Percentiles rank a stretch among this genome's conserved stretches.
phyloP scores from a whole-genome alignment of 2,797 vertebrate species.

The Crax fasciolata region DNA sequence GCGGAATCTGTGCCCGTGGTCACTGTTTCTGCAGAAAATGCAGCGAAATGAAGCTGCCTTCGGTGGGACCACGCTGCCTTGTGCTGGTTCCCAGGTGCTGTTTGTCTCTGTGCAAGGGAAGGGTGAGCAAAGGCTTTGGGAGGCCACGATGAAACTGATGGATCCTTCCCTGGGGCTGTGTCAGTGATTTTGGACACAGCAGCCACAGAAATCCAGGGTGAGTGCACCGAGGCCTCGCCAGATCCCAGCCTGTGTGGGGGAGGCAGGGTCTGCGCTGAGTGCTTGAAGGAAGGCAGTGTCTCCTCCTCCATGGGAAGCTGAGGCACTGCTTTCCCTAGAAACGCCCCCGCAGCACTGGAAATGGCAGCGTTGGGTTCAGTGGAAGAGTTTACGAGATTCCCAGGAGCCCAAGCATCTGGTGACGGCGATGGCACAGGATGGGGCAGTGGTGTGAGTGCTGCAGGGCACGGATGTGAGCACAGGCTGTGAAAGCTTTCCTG shows the following conservation, averaged over 20 bases:
- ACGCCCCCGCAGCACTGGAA: background rate
- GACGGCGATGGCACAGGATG: background rate
- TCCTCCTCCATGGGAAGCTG: background rate
- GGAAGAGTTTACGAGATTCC: background rate
- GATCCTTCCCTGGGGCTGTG: background rate
- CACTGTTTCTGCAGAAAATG: background rate
- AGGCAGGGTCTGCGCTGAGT: background rate
- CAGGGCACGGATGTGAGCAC: background rate
- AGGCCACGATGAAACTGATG: background rate
- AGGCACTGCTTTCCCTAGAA: background rate
- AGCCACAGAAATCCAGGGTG: conserved; percentile 10
- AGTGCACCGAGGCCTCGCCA: background rate
- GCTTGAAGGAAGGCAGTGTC: background rate
- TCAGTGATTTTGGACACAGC: background rate
- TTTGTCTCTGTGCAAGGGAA: background rate
- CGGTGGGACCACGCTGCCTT: background rate
- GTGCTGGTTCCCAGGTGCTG: rapidly evolving
- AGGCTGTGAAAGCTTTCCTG: background rate
- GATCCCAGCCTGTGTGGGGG: background rate
- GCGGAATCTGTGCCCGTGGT: background rate
- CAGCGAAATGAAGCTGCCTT: background rate
- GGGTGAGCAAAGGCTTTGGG: background rate
- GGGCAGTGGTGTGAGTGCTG: background rate
- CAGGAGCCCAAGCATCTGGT: background rate
- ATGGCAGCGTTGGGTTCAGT: background rate